Base-by-base conservation (phyloP, 2,797 vertebrate genomes). In the Poecilia gillii region DNA sequence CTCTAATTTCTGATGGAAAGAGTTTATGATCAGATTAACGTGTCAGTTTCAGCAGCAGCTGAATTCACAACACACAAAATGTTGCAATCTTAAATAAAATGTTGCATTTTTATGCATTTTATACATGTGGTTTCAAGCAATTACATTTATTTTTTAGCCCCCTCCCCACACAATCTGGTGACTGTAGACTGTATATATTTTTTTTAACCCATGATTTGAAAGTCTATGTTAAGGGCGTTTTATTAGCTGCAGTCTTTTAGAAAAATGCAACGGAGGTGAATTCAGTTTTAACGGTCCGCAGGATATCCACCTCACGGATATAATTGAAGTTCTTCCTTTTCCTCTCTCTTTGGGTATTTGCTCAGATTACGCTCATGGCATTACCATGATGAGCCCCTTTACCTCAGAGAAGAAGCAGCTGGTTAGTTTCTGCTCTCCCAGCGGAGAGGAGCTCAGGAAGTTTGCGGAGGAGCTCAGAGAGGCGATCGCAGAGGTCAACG, bases 381-480 rank as follows among this genome's bases (percentile, higher is more conserved):
- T 99, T 93, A 99, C 98, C 11, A 97, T 99, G 94, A 95, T 99
- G 92, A 98, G 97, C 85, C 98, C 97, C 0, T 96, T 98, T 90
- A 98, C 96, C 84, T 99, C 98, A 0, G 99, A 99, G 92, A 99
- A 98, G 96, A 99, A 98, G 91, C 97, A 99, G 91, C 96, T 98
- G 90, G 94, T 99, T 83, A 98, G 98, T 89, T 99, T 99, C 96
- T 99, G 98, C 86, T 98, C 97, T 78, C 96, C 98, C 73, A 98
- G 97, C 45, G 96, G 97, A 0, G 98, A 99, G 0, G 99, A 99
- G 92, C 97, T 99, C 92, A 96, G 98, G 87, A 99, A 98, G 93
- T 99, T 99, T 85, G 96, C 98, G 16, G 99, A 99, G 92, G 99
- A 99, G 88, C 96, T 99, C 90, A 96, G 98, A 89, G 99, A 99